Conservation (phyloP, 23 tunicate genomes). For the Aplidium turbinatum region DNA sequence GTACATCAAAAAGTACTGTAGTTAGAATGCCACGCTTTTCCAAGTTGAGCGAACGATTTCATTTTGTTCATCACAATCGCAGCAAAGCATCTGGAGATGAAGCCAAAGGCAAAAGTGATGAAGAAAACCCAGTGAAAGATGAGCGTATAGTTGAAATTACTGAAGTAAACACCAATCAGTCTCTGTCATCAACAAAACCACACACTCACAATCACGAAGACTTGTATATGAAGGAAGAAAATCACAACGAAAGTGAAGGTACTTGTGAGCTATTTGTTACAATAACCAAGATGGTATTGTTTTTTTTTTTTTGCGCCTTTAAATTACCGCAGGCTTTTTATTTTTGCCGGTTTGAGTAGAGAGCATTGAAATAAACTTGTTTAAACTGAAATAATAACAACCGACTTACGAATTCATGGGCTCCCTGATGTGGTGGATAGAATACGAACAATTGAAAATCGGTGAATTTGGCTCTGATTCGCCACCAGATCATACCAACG, state of each 20-base stretch:
- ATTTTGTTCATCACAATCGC: conserved; percentile 4
- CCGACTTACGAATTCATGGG: too few species aligned
- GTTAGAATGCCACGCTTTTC: conserved; percentile 14
- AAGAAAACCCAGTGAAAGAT: too few species aligned
- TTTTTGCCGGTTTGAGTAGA: neutral
- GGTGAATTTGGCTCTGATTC: too few species aligned
- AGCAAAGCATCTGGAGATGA: conserved; percentile 1
- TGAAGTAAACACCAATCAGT: too few species aligned
- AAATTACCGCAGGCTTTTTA: neutral
- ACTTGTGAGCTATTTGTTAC: neutral
- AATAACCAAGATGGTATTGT: conserved; percentile 15
- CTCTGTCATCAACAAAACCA: too few species aligned
- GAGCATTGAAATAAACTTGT: neutral
- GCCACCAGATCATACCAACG: too few species aligned
- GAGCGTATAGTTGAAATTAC: too few species aligned
- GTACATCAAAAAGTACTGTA: neutral
- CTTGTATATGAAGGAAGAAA: conserved; percentile 79
- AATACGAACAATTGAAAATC: too few species aligned
- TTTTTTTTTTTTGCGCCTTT: neutral
- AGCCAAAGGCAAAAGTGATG: neutral
- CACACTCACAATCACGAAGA: conserved; percentile 50
- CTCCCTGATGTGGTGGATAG: too few species aligned
- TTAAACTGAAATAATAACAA: too few species aligned
- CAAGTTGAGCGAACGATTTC: conserved; percentile 7
- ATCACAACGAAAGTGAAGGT: conserved; percentile 41